A percentile compares a stretch with the other conserved stretches of the same genome.
These are phyloP conservation scores for Drosophila yakuba DNA, from an alignment of 1,140 invertebrate genomes.

Conservation along the genomic window DNA sequence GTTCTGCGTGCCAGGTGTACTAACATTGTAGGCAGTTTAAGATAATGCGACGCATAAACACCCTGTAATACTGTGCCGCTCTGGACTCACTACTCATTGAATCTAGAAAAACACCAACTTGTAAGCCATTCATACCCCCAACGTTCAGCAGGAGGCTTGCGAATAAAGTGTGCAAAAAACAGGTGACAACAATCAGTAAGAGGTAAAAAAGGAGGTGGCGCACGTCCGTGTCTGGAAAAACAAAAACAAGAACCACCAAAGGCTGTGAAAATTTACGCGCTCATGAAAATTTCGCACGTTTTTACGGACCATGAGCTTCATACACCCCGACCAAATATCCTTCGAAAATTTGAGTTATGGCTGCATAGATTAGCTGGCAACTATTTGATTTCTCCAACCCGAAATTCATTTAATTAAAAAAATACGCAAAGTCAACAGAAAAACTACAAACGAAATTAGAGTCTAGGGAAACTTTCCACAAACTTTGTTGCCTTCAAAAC, in stretches of 20 bases:
- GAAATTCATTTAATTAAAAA: slow-evolving; percentile 81
- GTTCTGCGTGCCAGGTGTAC: slow-evolving; percentile 73
- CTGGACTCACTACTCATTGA: not conserved
- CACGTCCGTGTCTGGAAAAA: slow-evolving; percentile 53
- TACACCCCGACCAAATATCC: not conserved
- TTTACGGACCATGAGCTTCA: slow-evolving; percentile 51
- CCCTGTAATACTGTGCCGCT: not conserved
- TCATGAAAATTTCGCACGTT: slow-evolving; percentile 84
- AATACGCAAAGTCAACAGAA: slow-evolving; percentile 83
- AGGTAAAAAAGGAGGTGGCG: slow-evolving; percentile 7
- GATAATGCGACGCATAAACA: slow-evolving; percentile 9
- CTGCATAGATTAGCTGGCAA: slow-evolving; percentile 66
- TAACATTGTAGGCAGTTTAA: slow-evolving; percentile 20
- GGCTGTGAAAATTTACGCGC: slow-evolving; percentile 75
- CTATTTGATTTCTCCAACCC: slow-evolving; percentile 59
- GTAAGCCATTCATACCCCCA: not conserved
- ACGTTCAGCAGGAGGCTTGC: not conserved
- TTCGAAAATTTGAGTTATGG: slow-evolving; percentile 52
- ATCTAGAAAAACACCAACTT: not conserved
- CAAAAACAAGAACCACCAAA: slow-evolving; percentile 60
- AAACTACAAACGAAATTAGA: slow-evolving; percentile 75
- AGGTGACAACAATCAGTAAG: slow-evolving; percentile 78
- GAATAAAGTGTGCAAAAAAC: slow-evolving; percentile 39
- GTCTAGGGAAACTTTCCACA: slow-evolving; percentile 69
- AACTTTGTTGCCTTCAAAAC: slow-evolving; percentile 83